phyloP scores from a whole-genome alignment of 1,140 invertebrate species.

The Sesamia nonagrioides region DNA sequence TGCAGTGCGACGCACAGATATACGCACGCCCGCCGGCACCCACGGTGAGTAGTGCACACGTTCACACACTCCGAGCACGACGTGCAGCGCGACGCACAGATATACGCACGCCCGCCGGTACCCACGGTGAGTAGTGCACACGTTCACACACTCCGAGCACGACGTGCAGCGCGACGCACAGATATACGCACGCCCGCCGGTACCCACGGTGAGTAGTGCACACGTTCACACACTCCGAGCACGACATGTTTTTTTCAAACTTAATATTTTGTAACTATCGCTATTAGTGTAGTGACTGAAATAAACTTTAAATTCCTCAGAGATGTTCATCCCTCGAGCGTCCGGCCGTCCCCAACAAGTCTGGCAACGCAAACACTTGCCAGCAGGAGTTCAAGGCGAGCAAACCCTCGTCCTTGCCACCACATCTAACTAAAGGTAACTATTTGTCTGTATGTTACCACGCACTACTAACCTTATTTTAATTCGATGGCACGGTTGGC shows the following conservation, averaged over 20 bases:
- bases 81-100: slow-evolving; percentile 55
- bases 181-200: slow-evolving; percentile 88
- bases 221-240: too few species aligned
- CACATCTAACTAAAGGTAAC: slow-evolving; percentile 92
- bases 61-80: slow-evolving; percentile 54
- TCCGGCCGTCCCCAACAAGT: slow-evolving; percentile 90
- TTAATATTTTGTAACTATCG: too few species aligned
- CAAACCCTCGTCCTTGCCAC: slow-evolving; percentile 91
- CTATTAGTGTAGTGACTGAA: not conserved
- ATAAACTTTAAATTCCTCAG: slow-evolving; percentile 77
- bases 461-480: too few species aligned
- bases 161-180: too few species aligned
- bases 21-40: too few species aligned
- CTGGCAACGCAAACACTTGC: slow-evolving; percentile 77
- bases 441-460: not conserved
- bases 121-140: slow-evolving; percentile 89
- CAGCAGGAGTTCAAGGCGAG: slow-evolving; percentile 86
- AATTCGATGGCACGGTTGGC: too few species aligned
- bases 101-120: slow-evolving; percentile 88
- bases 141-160: too few species aligned
- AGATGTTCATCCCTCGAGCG: slow-evolving; percentile 94
- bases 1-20: too few species aligned
- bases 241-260: not conserved
- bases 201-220: slow-evolving; percentile 89
- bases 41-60: too few species aligned